Conservation (phyloP, 2,113 vertebrate genomes). For the Emydura subglobosa region DNA sequence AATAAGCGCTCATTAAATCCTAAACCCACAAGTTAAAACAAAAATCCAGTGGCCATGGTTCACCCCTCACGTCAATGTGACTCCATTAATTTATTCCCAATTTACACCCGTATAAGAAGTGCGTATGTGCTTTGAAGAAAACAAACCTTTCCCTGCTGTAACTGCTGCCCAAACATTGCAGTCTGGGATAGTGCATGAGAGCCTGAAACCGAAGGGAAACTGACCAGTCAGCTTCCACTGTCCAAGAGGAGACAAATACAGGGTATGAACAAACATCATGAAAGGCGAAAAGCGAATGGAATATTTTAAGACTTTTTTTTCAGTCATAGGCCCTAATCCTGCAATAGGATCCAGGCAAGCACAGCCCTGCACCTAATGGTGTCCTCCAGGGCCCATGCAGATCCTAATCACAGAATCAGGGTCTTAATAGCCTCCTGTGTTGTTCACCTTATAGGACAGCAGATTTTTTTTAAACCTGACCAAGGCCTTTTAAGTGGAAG, state of each 20-base stretch:
- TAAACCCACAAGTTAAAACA: rapidly evolving
- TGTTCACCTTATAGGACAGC: neutral
- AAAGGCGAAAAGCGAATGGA: neutral
- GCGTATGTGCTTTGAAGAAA: neutral
- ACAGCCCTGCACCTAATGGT: neutral
- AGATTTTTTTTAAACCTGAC: neutral
- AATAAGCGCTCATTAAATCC: neutral
- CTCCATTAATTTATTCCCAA: neutral
- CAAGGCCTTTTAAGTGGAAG: neutral
- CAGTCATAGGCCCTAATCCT: neutral
- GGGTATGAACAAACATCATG: neutral
- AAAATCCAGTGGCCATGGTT: neutral
- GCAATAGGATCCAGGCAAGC: neutral
- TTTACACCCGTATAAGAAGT: neutral
- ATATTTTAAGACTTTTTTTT: neutral
- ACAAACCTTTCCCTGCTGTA: neutral
- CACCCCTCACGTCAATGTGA: neutral
- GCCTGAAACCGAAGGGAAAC: neutral
- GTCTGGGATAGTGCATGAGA: neutral
- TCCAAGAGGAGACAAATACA: neutral
- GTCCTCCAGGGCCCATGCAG: neutral
- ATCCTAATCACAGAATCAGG: neutral
- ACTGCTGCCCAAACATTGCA: neutral
- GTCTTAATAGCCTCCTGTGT: neutral
- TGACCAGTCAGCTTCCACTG: neutral